Conservation (phyloP, 2,888 invertebrate species). For the Agrilus cyanescens region DNA sequence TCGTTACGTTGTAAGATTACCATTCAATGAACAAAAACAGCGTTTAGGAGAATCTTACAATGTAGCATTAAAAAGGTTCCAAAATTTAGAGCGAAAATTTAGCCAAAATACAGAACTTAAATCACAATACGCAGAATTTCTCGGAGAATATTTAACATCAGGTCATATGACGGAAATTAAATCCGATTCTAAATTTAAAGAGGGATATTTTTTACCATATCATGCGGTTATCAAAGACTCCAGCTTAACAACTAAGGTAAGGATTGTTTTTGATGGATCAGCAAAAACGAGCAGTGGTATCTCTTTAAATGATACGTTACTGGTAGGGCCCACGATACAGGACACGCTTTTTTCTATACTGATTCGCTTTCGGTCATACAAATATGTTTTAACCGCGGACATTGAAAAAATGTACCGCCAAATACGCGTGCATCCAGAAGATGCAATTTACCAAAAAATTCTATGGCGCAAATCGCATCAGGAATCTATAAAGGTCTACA, state of each 20-base stretch:
- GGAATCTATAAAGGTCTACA: conserved; percentile 4
- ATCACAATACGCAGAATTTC: conserved; percentile 13
- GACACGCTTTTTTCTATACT: not conserved
- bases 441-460: conserved; percentile 8
- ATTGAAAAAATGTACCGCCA: conserved; percentile 7
- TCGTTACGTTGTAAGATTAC: conserved; percentile 13
- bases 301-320: conserved; percentile 24
- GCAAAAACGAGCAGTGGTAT: conserved; percentile 14
- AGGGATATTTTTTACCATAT: conserved; percentile 8
- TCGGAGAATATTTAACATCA: conserved; percentile 14
- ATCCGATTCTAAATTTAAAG: too few relatives aligned
- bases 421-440: conserved; percentile 7
- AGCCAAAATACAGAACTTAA: conserved; percentile 5
- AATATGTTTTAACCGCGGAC: conserved; percentile 10
- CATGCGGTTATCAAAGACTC: conserved; percentile 23
- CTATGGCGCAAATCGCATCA: conserved; percentile 7
- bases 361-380: conserved; percentile 7
- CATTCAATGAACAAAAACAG: conserved; percentile 4
- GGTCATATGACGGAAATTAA: conserved; percentile 15
- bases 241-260: conserved; percentile 18
- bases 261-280: conserved; percentile 23
- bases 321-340: conserved; percentile 1
- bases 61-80: conserved; percentile 14
- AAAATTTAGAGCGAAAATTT: conserved; percentile 14
- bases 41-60: conserved; percentile 14